phyloP scores from a whole-genome alignment of 1,140 invertebrate genomes.

The Wiebesia pumilae region DNA sequence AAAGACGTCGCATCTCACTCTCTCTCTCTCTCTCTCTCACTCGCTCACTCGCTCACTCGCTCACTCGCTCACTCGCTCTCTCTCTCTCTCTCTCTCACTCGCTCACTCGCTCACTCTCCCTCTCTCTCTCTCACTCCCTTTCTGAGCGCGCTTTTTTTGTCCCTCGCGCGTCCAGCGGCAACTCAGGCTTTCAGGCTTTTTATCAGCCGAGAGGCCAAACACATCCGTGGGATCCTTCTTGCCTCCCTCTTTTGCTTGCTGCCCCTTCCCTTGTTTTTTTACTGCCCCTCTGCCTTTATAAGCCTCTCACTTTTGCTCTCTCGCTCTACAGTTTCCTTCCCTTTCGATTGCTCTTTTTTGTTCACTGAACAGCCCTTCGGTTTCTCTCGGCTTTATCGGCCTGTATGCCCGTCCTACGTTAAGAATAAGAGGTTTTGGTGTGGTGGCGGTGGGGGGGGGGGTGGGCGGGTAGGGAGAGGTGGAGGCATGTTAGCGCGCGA shows the following conservation, averaged over 20 bases:
- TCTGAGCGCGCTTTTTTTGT: constrained; percentile 34
- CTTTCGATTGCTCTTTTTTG: constrained; percentile 24
- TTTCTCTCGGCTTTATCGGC: constrained; percentile 32
- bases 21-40: neutral
- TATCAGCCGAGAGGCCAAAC: constrained; percentile 23
- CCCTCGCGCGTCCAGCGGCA: constrained; percentile 18
- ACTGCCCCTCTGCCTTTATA: constrained; percentile 2
- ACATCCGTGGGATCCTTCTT: constrained; percentile 48
- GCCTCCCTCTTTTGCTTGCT: neutral
- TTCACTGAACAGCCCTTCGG: neutral
- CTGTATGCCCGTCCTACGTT: neutral
- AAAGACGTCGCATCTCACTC: neutral
- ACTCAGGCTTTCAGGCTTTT: constrained; percentile 39
- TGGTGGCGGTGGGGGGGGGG: no score
- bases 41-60: neutral
- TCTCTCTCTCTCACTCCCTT: no score
- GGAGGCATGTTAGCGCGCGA: no score
- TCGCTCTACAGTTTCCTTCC: constrained; percentile 23
- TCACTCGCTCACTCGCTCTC: neutral
- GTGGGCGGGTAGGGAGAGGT: no score
- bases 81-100: neutral
- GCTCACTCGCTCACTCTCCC: neutral
- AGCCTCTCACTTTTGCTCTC: neutral
- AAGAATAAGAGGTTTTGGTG: no score
- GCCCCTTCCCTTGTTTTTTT: constrained; percentile 23